Percentiles rank a stretch among this genome's conserved stretches.
Conservation (phyloP, 92 coral and sea anemone species). For the Epizoanthus scotinus region DNA sequence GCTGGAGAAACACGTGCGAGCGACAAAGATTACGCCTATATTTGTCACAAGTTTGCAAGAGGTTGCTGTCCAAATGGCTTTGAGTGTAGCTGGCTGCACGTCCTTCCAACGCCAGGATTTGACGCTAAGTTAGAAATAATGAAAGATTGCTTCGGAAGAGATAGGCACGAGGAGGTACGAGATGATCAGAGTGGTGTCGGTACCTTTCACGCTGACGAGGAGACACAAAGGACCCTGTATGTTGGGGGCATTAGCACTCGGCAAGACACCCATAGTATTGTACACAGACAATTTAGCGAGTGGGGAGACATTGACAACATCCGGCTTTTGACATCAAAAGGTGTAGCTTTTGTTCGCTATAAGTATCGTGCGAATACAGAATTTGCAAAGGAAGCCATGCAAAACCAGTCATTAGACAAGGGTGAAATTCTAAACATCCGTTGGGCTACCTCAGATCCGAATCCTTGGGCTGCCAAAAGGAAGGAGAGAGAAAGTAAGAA, state of each 20-base stretch:
- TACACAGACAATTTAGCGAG: constrained; percentile 71
- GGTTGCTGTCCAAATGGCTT: constrained; percentile 85
- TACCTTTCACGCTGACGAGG: constrained; percentile 66
- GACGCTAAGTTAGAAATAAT: constrained; percentile 51
- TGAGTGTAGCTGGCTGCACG: constrained; percentile 83
- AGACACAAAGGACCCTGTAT: constrained; percentile 75
- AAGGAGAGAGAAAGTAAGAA: constrained; percentile 55
- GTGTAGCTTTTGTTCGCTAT: constrained; percentile 83
- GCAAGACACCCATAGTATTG: constrained; percentile 60
- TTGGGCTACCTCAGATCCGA: constrained; percentile 87
- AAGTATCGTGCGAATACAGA: constrained; percentile 76
- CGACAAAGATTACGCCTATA: constrained; percentile 55
- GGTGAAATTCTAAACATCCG: constrained; percentile 71
- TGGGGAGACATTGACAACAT: constrained; percentile 83
- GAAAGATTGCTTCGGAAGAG: constrained; percentile 84
- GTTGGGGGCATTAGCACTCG: constrained; percentile 69
- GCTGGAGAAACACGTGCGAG: constrained; percentile 78
- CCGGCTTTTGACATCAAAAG: constrained; percentile 67
- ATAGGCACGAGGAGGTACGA: constrained; percentile 75
- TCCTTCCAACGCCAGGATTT: constrained; percentile 56
- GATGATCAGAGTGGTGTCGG: constrained; percentile 94
- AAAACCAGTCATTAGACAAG: constrained; percentile 70
- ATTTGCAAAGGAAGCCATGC: constrained; percentile 89
- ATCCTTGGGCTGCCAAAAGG: constrained; percentile 72
- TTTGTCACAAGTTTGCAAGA: constrained; percentile 81